Evolutionary conservation across 2,797 vertebrate genomes (phyloP), one percentile per base, ranked within the genome.

Genomic region (Oreochromis grahami): DNA sequence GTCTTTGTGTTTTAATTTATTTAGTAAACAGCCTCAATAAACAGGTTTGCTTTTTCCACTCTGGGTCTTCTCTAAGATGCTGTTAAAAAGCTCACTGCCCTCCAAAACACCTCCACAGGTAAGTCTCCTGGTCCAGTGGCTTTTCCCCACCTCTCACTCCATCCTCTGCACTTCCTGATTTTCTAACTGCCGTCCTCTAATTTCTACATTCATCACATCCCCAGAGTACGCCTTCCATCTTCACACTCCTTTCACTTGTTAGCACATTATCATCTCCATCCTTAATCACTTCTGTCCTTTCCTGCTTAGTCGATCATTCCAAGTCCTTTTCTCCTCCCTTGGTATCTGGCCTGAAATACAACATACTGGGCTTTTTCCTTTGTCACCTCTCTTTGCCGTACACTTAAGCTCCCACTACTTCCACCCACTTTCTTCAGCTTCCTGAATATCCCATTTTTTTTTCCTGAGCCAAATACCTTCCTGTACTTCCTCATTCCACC

Each of bases 21-120:
- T 65, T 63, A 8, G 9, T 2, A 13, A 36, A 36, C 32, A 12
- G 32, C 0, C 58, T 63, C 36, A 13, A 3, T 36, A 38, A 63
- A 38, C 4, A 0, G 58, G 58, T 38, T 63, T 38, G 3, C 19
- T 13, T 3, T 21, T 38, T 8, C 0, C 5, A 63, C 13, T 63
- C 58, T 13, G 60, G 11, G 0, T 13, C 32, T 36, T 63, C 19
- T 13, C 6, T 63, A 63, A 63, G 32, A 63, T 36, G 32, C 32
- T 60, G 58, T 36, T 60, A n/a, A 60, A 60, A 60, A 36, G 56
- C 17, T 63, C 32, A 2, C 3, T 4, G 0, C 58, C 32, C 32
- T 36, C 4, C 58, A 63, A n/a, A 36, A 38, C 34, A 21, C 19
- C 11, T 65, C 1, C 60, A 65, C 60, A 38, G 34, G 58, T n/a